Conservation (phyloP, 1,140 invertebrate genomes). For the Rhizoglyphus robini region DNA sequence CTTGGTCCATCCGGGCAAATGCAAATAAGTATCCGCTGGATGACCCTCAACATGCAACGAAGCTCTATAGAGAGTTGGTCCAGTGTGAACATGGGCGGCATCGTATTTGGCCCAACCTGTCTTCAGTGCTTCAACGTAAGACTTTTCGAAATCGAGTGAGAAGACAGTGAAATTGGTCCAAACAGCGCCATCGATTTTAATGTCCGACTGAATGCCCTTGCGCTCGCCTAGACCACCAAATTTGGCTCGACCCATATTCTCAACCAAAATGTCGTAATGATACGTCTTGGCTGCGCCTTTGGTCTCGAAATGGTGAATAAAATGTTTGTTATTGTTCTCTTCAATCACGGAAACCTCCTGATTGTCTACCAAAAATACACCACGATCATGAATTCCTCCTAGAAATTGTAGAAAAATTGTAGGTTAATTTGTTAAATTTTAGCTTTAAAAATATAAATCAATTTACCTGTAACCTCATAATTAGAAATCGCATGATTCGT, state of each 20-base stretch:
- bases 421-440: not conserved
- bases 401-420: not conserved
- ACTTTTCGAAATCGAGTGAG: not conserved
- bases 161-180: not conserved
- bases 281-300: no score
- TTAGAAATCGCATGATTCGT: not conserved
- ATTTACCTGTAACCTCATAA: slow-evolving; percentile 10
- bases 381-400: not conserved
- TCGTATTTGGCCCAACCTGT: not conserved
- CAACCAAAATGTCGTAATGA: slow-evolving; percentile 24
- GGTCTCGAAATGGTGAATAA: slow-evolving; percentile 10
- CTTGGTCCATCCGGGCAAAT: slow-evolving; percentile 51
- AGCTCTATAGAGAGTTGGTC: not conserved
- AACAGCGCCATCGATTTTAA: not conserved
- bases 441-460: no score
- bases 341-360: not conserved
- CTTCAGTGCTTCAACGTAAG: not conserved
- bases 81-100: not conserved
- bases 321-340: not conserved
- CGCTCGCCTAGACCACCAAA: slow-evolving; percentile 7
- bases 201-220: not conserved
- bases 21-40: slow-evolving; percentile 48
- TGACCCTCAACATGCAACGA: not conserved
- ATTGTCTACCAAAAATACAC: not conserved
- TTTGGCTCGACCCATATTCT: slow-evolving; percentile 25